phyloP scores from a whole-genome alignment of 2,797 vertebrate genomes.

The Spinibarbus caldwelli region DNA sequence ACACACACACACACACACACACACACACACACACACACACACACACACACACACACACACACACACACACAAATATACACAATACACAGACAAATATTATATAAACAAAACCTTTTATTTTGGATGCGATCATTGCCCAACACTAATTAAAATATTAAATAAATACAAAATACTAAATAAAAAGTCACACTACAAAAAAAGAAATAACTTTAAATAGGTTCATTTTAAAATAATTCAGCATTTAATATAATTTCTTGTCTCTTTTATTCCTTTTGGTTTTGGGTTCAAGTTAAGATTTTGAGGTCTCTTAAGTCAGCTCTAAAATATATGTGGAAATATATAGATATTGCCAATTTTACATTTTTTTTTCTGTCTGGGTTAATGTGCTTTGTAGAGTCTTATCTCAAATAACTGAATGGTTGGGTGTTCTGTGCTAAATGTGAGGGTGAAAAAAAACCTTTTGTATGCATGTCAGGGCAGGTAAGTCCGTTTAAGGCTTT shows the following conservation, averaged over 20 bases:
- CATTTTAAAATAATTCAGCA: neutral
- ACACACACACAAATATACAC: too few species aligned
- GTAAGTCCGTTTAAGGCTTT: slow-evolving; percentile 18
- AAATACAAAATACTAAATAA: too few species aligned
- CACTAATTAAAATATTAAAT: too few species aligned
- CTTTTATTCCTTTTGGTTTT: neutral
- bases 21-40: too few species aligned
- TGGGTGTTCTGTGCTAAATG: neutral
- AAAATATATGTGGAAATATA: neutral
- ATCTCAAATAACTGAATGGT: neutral
- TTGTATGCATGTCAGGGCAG: slow-evolving; percentile 49
- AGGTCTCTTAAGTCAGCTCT: neutral
- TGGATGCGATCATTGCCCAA: too few species aligned
- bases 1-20: too few species aligned
- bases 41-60: too few species aligned
- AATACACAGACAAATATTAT: too few species aligned
- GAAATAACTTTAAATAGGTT: neutral
- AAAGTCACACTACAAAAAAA: neutral
- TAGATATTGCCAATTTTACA: neutral
- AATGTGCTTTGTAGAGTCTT: neutral
- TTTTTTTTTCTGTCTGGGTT: neutral
- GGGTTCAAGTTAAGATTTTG: neutral
- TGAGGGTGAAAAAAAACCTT: neutral
- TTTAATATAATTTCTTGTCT: too few species aligned
- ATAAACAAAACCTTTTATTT: too few species aligned